Base-by-base conservation (phyloP, 2,797 vertebrate species). In the Alcedo atthis region DNA sequence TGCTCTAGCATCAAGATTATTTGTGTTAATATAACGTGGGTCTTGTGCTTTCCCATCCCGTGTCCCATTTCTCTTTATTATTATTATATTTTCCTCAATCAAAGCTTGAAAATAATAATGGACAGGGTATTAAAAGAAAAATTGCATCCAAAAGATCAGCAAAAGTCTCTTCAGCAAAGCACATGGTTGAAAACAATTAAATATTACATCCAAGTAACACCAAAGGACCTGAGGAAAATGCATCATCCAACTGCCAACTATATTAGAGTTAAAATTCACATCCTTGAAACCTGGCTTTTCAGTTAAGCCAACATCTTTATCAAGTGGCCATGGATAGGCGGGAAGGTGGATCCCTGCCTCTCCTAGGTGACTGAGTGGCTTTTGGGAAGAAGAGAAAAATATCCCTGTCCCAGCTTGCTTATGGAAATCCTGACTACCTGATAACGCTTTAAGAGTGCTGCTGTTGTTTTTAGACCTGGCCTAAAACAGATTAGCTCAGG, bases 401-500 rank as follows among this genome's bases (percentile, higher is more conserved):
- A 86, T 45, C 69, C 55, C 33, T 0, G 1, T n/a, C 37, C 35
- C 24, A 3, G 37, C 64, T 73, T 1, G 1, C 63, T 90, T 62
- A 87, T 69, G 84, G 85, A 96, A 93, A 92, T 79, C 68, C 90
- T 1, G 8, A 86, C 84, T 43, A 85, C 61, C 93, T 37, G 57
- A 54, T 85, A 92, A 86, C 66, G 73, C 69, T 0, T 3, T 66
- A 49, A 94, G 78, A 87, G 77, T 4, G 3, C 80, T 70, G 77
- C 70, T 87, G 83, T 87, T 93, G 90, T 93, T 96, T 94, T 85
- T 62, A 94, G 81, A 92, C 68, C 66, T 25, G 10, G 78, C 58
- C 90, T 75, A 85, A 89, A 32, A 62, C 49, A 96, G 84, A 97
- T 91, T 89, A 91, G 69, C 89, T 84, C 89, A 92, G 83, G 92